These are phyloP conservation scores for Merops nubicus DNA, from an alignment of 2,113 vertebrate genomes.

Conservation along the genomic window DNA sequence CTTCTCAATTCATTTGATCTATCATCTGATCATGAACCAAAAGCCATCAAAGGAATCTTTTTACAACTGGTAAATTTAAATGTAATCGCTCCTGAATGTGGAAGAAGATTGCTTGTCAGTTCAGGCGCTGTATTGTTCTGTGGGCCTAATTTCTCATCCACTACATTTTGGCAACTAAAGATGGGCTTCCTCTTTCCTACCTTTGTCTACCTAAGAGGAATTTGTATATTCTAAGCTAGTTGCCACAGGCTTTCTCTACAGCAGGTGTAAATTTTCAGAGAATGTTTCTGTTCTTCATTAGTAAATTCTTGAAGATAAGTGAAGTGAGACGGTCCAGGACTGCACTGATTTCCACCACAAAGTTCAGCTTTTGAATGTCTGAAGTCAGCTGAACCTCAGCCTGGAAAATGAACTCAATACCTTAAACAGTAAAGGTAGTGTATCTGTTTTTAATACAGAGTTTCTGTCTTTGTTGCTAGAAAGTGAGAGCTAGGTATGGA, in stretches of 20 bases:
- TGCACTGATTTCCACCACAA: background rate
- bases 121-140: background rate
- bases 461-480: background rate
- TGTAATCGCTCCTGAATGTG: no score
- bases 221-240: background rate
- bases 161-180: background rate
- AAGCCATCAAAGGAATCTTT: background rate
- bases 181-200: background rate
- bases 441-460: background rate
- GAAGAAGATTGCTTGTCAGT: background rate
- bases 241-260: background rate
- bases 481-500: background rate
- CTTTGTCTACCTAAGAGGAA: background rate
- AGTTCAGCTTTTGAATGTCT: background rate
- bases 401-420: background rate
- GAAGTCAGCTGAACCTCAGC: background rate
- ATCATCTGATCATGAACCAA: background rate
- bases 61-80: background rate
- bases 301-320: background rate
- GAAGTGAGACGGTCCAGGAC: background rate
- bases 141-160: background rate
- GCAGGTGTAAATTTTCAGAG: background rate
- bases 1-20: background rate
- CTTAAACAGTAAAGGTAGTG: background rate
- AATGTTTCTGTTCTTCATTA: background rate